These are phyloP conservation scores for Plagodis pulveraria DNA, from an alignment of 2,888 invertebrate species.

Conservation along the genomic window DNA sequence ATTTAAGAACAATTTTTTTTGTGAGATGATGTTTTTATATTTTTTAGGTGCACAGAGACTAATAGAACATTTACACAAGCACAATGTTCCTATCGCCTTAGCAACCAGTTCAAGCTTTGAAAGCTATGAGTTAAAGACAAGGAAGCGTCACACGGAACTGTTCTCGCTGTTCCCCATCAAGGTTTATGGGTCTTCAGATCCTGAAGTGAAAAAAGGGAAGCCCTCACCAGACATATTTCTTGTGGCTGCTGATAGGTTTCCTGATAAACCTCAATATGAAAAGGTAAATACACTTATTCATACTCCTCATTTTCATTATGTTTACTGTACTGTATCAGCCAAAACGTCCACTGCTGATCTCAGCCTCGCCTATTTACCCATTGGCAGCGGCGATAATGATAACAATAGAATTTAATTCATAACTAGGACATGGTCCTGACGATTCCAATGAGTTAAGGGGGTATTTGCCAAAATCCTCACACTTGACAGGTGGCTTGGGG, in stretches of 20 bases:
- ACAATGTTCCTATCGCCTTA: slow-evolving; percentile 92
- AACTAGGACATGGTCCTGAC: too few relatives aligned
- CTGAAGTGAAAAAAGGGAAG: slow-evolving; percentile 93
- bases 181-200: slow-evolving; percentile 93
- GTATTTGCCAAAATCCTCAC: too few relatives aligned
- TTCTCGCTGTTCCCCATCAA: slow-evolving; percentile 89
- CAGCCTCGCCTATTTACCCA: too few relatives aligned
- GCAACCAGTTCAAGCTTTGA: slow-evolving; percentile 93
- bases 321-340: too few relatives aligned
- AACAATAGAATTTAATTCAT: too few relatives aligned
- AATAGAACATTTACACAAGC: slow-evolving; percentile 89
- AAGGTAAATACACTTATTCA: slow-evolving; percentile 60
- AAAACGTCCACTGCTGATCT: too few relatives aligned
- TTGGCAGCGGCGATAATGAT: too few relatives aligned
- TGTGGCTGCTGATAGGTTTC: slow-evolving; percentile 90
- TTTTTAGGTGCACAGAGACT: slow-evolving; percentile 89
- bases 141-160: slow-evolving; percentile 86
- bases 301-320: too few relatives aligned
- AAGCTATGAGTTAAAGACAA: slow-evolving; percentile 89
- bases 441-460: too few relatives aligned
- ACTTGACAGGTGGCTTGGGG: too few relatives aligned
- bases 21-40: too few relatives aligned
- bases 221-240: slow-evolving; percentile 95
- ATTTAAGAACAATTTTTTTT: too few relatives aligned
- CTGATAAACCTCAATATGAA: slow-evolving; percentile 85